Percentiles rank a stretch among this genome's conserved stretches.
phyloP scores from a whole-genome alignment of 2,888 invertebrate species.

The Sinopyrophorus schimmeli region DNA sequence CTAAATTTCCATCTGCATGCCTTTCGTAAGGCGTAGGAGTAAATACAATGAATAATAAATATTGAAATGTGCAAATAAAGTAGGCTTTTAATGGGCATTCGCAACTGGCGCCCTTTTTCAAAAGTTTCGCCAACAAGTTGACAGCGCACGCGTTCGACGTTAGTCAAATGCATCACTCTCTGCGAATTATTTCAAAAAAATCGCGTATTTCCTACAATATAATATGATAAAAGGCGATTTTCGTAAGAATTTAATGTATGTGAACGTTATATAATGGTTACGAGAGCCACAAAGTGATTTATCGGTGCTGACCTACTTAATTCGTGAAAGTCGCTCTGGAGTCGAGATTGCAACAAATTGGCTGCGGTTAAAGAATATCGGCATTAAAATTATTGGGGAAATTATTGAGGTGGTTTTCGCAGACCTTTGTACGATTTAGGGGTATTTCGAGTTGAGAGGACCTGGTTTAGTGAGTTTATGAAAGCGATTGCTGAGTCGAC shows the following conservation, averaged over 20 bases:
- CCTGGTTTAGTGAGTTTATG: constrained; percentile 58
- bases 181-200: constrained; percentile 5
- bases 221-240: constrained; percentile 10
- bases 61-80: too few relatives aligned
- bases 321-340: constrained; percentile 43
- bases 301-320: constrained; percentile 49
- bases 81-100: too few relatives aligned
- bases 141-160: constrained; percentile 10
- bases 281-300: constrained; percentile 44
- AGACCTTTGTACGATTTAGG: constrained; percentile 44
- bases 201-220: not conserved
- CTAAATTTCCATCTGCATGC: too few relatives aligned
- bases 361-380: constrained; percentile 16
- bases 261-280: constrained; percentile 43
- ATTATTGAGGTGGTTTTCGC: constrained; percentile 14
- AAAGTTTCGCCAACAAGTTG: not conserved
- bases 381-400: constrained; percentile 17
- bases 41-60: too few relatives aligned
- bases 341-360: constrained; percentile 22
- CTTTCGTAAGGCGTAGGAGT: too few relatives aligned
- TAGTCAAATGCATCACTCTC: constrained; percentile 17
- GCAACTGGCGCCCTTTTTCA: constrained; percentile 19
- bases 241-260: constrained; percentile 34
- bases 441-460: constrained; percentile 58
- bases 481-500: constrained; percentile 70